These are phyloP conservation scores for Hephaestus fuliginosus DNA, from an alignment of 2,797 vertebrate genomes.

Conservation along the genomic window DNA sequence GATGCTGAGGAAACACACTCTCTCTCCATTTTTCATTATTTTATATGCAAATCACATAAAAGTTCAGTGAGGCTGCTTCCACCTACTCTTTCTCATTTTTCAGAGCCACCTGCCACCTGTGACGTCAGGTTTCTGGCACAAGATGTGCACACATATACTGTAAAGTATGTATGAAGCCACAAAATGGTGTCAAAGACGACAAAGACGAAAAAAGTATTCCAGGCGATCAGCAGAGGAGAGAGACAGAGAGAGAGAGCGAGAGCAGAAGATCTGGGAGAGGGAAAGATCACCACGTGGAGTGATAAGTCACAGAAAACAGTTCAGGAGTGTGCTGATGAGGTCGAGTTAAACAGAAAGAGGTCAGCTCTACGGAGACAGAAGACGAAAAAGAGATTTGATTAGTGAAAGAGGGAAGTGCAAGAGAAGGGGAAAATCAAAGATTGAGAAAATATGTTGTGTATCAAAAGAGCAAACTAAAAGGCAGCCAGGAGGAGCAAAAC, in stretches of 20 bases:
- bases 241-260: background rate
- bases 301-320: slow-evolving; percentile 39
- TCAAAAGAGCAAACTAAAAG: background rate
- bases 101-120: slow-evolving; percentile 19
- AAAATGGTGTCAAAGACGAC: background rate
- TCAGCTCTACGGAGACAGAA: slow-evolving; percentile 47
- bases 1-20: slow-evolving; percentile 16
- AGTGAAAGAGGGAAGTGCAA: slow-evolving; percentile 18
- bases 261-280: background rate
- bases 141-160: background rate
- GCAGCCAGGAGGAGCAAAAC: background rate
- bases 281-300: background rate
- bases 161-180: background rate
- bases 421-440: slow-evolving; percentile 5
- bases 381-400: slow-evolving; percentile 39
- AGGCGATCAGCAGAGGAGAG: too few species aligned
- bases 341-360: slow-evolving; percentile 65
- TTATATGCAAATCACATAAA: slow-evolving; percentile 58
- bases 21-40: slow-evolving; percentile 20
- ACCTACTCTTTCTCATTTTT: slow-evolving; percentile 47
- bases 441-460: background rate
- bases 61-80: slow-evolving; percentile 40
- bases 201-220: background rate
- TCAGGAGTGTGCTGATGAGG: slow-evolving; percentile 44
- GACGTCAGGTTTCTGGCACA: background rate